A percentile compares a stretch with the other conserved stretches of the same genome.
These are phyloP conservation scores for Apostichopus parvimensis DNA, from an alignment of 35 echinoderm and acorn worm species.

Conservation along the genomic window DNA sequence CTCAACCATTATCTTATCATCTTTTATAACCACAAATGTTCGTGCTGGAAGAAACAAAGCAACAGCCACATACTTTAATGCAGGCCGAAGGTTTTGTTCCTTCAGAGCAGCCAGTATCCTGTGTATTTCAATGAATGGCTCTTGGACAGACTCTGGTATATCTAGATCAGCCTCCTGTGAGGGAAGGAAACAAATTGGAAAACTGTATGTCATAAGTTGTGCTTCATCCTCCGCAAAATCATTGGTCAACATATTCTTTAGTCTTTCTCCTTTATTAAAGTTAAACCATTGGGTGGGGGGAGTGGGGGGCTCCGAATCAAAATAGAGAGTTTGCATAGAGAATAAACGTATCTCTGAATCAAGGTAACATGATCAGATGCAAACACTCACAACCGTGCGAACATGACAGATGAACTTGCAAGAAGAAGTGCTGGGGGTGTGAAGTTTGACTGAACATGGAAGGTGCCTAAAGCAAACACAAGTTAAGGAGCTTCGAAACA, in stretches of 20 bases:
- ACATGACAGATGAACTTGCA: too few species aligned
- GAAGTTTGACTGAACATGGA: too few species aligned
- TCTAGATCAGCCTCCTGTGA: slow-evolving; percentile 81
- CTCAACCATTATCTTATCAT: too few species aligned
- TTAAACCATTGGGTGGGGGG: background rate
- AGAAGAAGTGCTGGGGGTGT: too few species aligned
- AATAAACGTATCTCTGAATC: too few species aligned
- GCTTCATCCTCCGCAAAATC: background rate
- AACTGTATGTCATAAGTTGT: too few species aligned
- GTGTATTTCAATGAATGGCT: slow-evolving; percentile 98
- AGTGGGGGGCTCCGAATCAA: background rate
- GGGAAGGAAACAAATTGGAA: background rate
- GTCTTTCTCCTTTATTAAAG: background rate
- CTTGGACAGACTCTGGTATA: slow-evolving; percentile 77
- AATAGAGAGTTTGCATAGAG: background rate
- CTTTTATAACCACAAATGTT: too few species aligned
- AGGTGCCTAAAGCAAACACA: too few species aligned
- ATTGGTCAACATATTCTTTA: background rate
- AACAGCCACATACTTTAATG: slow-evolving; percentile 75
- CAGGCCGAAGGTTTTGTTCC: slow-evolving; percentile 82
- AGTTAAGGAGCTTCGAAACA: too few species aligned
- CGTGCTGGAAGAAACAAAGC: too few species aligned
- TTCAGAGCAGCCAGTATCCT: slow-evolving; percentile 82
- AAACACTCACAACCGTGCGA: too few species aligned
- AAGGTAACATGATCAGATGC: too few species aligned